Base-by-base conservation (phyloP, 2,888 invertebrate genomes). In the Neoascia interrupta region DNA sequence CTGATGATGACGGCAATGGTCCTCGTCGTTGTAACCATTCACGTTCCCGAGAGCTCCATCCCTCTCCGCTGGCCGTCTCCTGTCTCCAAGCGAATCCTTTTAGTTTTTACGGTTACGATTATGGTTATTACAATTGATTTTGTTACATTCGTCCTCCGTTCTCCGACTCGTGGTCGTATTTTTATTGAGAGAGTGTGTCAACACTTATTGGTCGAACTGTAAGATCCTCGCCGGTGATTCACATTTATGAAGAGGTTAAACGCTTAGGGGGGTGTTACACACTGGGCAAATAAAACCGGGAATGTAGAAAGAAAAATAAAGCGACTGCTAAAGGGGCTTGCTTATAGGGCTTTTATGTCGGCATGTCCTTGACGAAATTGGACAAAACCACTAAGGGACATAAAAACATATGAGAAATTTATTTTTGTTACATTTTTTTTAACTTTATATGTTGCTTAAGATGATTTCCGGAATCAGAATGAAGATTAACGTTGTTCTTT, bases 1-100 rank as follows among this genome's bases (percentile, higher is more conserved):
- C 79, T 79, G 79, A 79, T 79, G 79, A 79, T 79, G 79, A 73
- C 79, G 79, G 79, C 79, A 79, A 79, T 73, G 56, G 73, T 54
- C 61, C 61, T 47, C 76, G 54, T 70, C 54, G 36, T 21, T 31
- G 49, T 51, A 31, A 49, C 47, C 21, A 16, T 37, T 26, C 28
- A 31, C 51, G 41, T n/a, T n/a, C n/a, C n/a, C n/a, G n/a, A n/a
- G n/a, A n/a, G n/a, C n/a, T n/a, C n/a, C n/a, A n/a, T n/a, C 49
- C n/a, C 31, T 16, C n/a, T 16, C 34, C 4, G 5, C 18, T 26
- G 31, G 8, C 3, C 31, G 31, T 60, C 49, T 53, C 41, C 37
- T 73, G 64, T n/a, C n/a, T n/a, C n/a, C n/a, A 45, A 64, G 73
- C 79, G 39, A 66, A 79, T 79, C 79, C 79, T 73, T 79, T 79